Base-by-base conservation (phyloP, 2,797 vertebrate species). In the Oreortyx pictus region DNA sequence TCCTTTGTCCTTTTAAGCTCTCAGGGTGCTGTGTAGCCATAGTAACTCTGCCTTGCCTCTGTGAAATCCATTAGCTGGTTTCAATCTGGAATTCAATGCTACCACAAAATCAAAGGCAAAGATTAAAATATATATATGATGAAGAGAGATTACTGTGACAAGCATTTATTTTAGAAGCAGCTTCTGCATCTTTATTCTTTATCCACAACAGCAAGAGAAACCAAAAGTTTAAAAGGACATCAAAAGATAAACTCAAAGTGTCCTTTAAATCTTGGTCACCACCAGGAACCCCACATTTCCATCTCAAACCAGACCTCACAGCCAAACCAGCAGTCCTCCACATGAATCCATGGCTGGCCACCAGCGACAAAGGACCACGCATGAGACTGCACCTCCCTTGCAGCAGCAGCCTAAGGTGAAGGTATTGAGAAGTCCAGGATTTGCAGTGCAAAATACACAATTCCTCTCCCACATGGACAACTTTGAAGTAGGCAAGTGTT, bases 1-100 rank as follows among this genome's bases (percentile, higher is more conserved):
- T 95, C 88, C 94, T 96, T 97, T 96, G 96, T 97, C 95, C 96
- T 97, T 96, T 96, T 76, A 96, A 95, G 95, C 95, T 96, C 92
- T 95, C 95, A 94, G 91, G 75, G 90, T 93, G 92, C 95, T 94
- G 95, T 94, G 97, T 97, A 96, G 95, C 89, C 96, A 97, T 97
- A 97, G 97, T 96, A 97, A 97, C 97, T 96, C 93, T 85, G 95
- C 67, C 81, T 96, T 95, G 96, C 88, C 87, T 82, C 82, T 95
- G 92, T 62, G 15, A 96, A 96, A 96, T 94, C 95, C 95, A 95
- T 96, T 97, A 97, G 93, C 86, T 92, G 92, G 89, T 79, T 94
- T 95, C 92, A 94, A 20, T 94, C 80, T 86, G 72, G 23, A 76
- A 93, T 92, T 94, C 93, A 91, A 82, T 67, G 59, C 67, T 50